Evolutionary conservation across 1,140 invertebrate species (phyloP).

Genomic region (Drosophila leontia): DNA sequence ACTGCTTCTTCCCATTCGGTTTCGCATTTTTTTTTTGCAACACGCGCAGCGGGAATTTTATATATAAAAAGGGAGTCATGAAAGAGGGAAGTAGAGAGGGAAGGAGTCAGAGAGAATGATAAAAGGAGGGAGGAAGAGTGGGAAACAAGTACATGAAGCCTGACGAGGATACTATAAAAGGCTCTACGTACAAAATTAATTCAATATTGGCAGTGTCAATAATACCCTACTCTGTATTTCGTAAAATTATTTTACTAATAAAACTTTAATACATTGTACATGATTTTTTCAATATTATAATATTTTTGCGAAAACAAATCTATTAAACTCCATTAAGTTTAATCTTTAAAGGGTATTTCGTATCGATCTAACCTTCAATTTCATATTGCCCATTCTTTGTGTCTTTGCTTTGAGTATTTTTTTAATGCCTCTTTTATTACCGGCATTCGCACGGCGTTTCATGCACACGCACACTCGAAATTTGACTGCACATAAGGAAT

Average conservation of each 20-base stretch:
- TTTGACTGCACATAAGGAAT: conserved; percentile 23
- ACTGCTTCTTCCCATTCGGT: conserved; percentile 38
- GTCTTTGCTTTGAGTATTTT: conserved; percentile 42
- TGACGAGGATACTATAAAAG: conserved; percentile 50
- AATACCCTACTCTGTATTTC: conserved; percentile 2
- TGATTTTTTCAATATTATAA: too few relatives aligned
- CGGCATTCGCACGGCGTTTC: conserved; percentile 53
- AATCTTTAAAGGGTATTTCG: conserved; percentile 14
- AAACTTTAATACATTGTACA: too few relatives aligned
- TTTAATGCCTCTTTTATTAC: conserved; percentile 61
- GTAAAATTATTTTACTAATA: too few relatives aligned
- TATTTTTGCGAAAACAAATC: too few relatives aligned
- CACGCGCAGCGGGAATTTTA: conserved; percentile 56
- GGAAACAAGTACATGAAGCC: conserved; percentile 41
- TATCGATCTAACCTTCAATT: not conserved
- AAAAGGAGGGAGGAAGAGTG: conserved; percentile 13
- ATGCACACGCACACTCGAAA: not conserved
- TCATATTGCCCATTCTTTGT: conserved; percentile 6
- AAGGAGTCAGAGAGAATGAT: conserved; percentile 19
- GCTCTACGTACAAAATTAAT: conserved; percentile 3
- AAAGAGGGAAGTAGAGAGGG: conserved; percentile 24
- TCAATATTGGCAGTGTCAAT: not conserved
- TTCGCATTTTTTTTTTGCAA: conserved; percentile 51
- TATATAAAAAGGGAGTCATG: conserved; percentile 38
- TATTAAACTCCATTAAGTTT: too few relatives aligned